Conservation (phyloP, 2,797 vertebrate species). For the Gila robusta region DNA sequence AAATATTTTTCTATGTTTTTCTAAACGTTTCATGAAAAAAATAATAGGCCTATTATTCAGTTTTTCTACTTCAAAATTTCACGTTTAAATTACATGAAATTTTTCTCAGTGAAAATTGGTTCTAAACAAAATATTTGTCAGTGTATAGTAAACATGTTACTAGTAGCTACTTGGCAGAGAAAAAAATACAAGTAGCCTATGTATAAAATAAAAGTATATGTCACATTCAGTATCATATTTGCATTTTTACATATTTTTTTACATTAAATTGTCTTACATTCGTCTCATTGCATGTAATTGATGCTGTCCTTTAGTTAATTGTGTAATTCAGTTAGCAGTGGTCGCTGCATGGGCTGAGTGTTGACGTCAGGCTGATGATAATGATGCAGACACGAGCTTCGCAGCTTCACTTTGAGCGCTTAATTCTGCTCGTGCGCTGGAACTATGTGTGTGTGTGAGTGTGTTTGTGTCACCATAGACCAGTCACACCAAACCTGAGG, state of each 20-base stretch:
- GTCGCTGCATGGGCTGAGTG: neutral
- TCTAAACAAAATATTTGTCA: too few relatives aligned
- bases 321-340: neutral
- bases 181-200: neutral
- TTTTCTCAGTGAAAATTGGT: neutral
- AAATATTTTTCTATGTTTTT: too few relatives aligned
- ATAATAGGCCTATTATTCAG: neutral
- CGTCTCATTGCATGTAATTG: neutral
- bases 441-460: neutral
- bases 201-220: neutral
- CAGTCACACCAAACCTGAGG: neutral
- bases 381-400: slow-evolving; percentile 9
- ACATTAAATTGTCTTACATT: neutral
- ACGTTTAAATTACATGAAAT: neutral
- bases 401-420: slow-evolving; percentile 44
- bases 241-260: too few relatives aligned
- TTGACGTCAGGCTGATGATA: slow-evolving; percentile 54
- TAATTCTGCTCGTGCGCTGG: neutral
- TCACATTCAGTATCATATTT: neutral
- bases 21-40: too few relatives aligned
- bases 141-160: neutral
- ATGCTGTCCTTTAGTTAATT: neutral
- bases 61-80: neutral
- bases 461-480: neutral
- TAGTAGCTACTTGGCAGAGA: neutral